Evolutionary conservation across 2,113 vertebrate genomes (phyloP), one percentile per base, ranked within the genome.

Genomic region (Malurus alboscapulatus): DNA sequence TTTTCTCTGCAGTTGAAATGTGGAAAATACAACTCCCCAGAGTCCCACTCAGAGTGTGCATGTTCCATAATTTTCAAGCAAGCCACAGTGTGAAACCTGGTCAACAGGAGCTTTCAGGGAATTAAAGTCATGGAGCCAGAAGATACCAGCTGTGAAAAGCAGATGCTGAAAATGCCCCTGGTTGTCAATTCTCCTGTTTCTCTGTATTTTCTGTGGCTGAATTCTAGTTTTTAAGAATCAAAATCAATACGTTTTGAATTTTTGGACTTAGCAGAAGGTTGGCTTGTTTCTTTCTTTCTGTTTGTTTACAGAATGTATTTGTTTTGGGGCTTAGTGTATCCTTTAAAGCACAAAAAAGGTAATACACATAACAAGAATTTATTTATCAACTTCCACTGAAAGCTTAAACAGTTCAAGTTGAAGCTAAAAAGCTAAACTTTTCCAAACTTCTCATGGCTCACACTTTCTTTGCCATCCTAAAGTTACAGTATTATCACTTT

Each of bases 1-100:
- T 97, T 96, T 95, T 83, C 72, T 95, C 91, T 84, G 51, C 78
- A 76, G 63, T 72, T 48, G 53, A 90, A 93, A 85, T 51, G 58
- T 95, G 72, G 10, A 10, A 94, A 72, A 88, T 38, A 68, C 67
- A 79, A 47, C 68, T 93, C 68, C 65, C 54, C 9, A 7, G 69
- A 76, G 51, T 83, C 30, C 36, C 24, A 50, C 26, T 50, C 22
- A 65, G 32, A 91, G 12, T 75, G 25, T 81, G 48, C 88, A 79
- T 34, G 65, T 90, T 96, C 88, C 61, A 62, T 47, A 66, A 92
- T 75, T 32, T 91, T 94, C 59, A 83, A 80, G 51, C n/a, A 95
- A 87, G 82, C 3, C 30, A n/a, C 50, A 40, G 18, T 5, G 2
- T 17, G 47, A 84, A 67, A 24, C 59, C 57, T 54, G 8, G 38